A percentile compares a stretch with the other conserved stretches of the same genome.
These are phyloP conservation scores for Lithophane semibrunnea DNA, from an alignment of 2,888 invertebrate species.

Conservation along the genomic window DNA sequence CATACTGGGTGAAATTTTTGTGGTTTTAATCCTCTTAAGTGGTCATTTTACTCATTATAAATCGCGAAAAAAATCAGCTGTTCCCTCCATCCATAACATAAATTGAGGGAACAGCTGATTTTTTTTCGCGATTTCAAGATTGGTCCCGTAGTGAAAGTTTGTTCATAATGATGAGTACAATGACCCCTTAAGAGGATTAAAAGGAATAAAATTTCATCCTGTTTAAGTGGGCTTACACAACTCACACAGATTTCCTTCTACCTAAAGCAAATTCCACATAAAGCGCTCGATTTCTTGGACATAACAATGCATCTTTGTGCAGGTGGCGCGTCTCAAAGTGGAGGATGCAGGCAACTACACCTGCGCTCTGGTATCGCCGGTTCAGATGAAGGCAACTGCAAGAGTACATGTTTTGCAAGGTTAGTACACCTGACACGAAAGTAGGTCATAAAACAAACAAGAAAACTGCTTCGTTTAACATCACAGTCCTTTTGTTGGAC, in stretches of 20 bases:
- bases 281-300: conserved; percentile 3
- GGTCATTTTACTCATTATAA: too few species aligned
- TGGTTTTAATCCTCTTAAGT: too few species aligned
- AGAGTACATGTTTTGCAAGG: conserved; percentile 92
- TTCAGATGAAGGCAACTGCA: conserved; percentile 89
- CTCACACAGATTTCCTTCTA: neutral
- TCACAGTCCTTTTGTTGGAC: neutral
- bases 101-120: too few species aligned
- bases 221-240: neutral
- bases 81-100: too few species aligned
- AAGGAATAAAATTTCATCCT: too few species aligned
- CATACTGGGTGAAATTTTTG: too few species aligned
- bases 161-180: too few species aligned
- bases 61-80: too few species aligned
- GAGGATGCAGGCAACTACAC: conserved; percentile 93
- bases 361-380: conserved; percentile 91
- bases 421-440: conserved; percentile 70
- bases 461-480: neutral
- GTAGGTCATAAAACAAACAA: conserved; percentile 2
- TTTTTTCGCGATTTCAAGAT: too few species aligned
- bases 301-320: conserved; percentile 66
- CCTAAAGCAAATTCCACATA: neutral
- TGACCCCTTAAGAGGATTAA: too few species aligned
- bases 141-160: too few species aligned
- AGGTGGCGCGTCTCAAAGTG: conserved; percentile 91